phyloP scores from a whole-genome alignment of 2,888 invertebrate genomes.

The Lordiphosa fenestrarum region DNA sequence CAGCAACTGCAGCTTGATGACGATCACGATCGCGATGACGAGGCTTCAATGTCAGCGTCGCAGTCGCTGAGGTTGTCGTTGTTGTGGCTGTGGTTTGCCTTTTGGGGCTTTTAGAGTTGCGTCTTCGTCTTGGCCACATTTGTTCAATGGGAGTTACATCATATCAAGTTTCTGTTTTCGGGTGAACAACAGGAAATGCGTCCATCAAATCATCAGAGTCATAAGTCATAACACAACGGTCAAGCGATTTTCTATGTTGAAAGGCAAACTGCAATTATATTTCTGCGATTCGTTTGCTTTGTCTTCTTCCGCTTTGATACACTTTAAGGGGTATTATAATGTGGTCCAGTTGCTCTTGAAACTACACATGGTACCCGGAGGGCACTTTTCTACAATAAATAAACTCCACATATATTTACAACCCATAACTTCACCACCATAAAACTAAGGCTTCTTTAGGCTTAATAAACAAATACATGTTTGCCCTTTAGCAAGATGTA shows the following conservation, averaged over 20 bases:
- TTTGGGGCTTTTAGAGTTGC: conserved; percentile 33
- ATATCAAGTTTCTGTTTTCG: conserved; percentile 38
- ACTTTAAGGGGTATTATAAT: background rate
- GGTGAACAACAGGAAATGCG: conserved; percentile 56
- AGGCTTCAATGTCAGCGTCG: conserved; percentile 14
- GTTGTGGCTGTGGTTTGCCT: conserved; percentile 1
- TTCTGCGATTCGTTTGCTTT: conserved; percentile 34
- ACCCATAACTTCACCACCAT: too few species aligned
- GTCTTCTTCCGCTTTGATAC: conserved; percentile 1
- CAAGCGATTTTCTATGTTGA: conserved; percentile 43
- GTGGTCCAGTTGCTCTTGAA: too few species aligned
- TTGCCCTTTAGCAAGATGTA: too few species aligned
- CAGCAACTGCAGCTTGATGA: conserved; percentile 16
- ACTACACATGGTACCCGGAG: too few species aligned
- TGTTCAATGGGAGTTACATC: conserved; percentile 61
- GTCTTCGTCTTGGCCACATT: conserved; percentile 50
- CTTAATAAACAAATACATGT: too few species aligned
- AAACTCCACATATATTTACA: too few species aligned
- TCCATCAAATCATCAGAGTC: conserved; percentile 21
- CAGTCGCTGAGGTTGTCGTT: conserved; percentile 11
- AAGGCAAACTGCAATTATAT: conserved; percentile 59
- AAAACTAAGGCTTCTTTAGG: too few species aligned
- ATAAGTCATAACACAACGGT: conserved; percentile 25
- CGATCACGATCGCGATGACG: conserved; percentile 5
- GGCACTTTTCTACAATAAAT: too few species aligned